Base-by-base conservation (phyloP, 2,888 invertebrate genomes). In the Argyresthia goedartella region DNA sequence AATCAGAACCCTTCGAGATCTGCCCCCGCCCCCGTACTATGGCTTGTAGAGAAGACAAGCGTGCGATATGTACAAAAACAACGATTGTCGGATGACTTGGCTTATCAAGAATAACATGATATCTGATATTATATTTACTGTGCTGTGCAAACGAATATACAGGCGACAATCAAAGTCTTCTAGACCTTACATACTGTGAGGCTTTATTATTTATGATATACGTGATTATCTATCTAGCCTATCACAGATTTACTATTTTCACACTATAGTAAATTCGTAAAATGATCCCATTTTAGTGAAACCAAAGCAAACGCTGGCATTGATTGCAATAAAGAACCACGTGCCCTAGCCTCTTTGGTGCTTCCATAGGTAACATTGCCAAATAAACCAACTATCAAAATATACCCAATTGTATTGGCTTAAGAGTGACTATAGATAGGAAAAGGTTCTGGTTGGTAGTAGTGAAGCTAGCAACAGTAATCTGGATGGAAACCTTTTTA, bases 401-500 rank as follows among this genome's bases (percentile, higher is more conserved):
- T 14, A 36, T 0, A 14, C 48, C 35, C 35, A 9, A 14, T 48
- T 8, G 14, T 15, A 8, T 8, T 35, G 9, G 8, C 1, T 7
- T 14, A 13, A 48, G 36, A 15, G 48, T 48, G n/a, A 14, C 6
- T 48, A 36, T 10, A 35, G 14, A 15, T 35, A 1, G 36, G 9
- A 11, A 14, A 11, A n/a, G 35, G 9, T 11, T 25, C 25, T 25
- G 25, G 25, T 25, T 2, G 25, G 25, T 25, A 25, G 25, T 25
- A 25, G 25, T 25, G 2, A 25, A 25, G 11, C 36, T 6, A 36
- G 36, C 46, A 55, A 49, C 53, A 52, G 57, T 65, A 67, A 71
- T 73, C 70, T 73, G 63, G 62, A 78, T 73, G 69, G 81, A 85
- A 85, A 82, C 85, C 85, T 84, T 86, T 86, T 85, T 81, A 86